phyloP scores from a whole-genome alignment of 2,113 vertebrate genomes.

The Oreochromis spilurus region DNA sequence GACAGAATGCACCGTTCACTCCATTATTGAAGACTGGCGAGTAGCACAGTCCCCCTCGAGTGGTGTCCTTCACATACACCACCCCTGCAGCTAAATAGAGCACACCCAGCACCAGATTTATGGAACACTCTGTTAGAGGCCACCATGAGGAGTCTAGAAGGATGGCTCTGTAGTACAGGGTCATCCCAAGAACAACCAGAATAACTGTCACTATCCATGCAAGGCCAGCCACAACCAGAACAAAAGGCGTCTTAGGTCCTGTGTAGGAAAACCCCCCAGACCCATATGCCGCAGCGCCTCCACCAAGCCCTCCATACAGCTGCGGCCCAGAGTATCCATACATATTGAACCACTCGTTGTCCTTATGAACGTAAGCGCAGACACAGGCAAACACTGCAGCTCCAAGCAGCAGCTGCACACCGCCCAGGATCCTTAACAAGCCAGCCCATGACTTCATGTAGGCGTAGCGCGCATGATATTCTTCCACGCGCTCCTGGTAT shows the following conservation, averaged over 20 bases:
- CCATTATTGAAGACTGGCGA: constrained; percentile 82
- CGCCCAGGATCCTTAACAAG: constrained; percentile 83
- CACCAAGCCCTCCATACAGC: constrained; percentile 61
- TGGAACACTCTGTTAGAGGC: constrained; percentile 87
- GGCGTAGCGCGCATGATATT: constrained; percentile 80
- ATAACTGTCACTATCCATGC: constrained; percentile 86
- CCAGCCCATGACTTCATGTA: constrained; percentile 98
- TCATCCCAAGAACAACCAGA: constrained; percentile 87
- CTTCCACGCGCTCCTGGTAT: constrained; percentile 83
- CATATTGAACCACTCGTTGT: constrained; percentile 94
- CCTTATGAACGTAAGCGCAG: constrained; percentile 91
- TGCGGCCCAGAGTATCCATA: constrained; percentile 83
- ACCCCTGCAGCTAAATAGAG: constrained; percentile 82
- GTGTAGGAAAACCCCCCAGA: constrained; percentile 73
- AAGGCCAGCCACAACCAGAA: constrained; percentile 83
- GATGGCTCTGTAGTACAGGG: constrained; percentile 90
- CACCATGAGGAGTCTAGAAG: constrained; percentile 92
- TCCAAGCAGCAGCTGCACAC: constrained; percentile 83
- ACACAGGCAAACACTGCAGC: constrained; percentile 91
- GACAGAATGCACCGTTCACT: constrained; percentile 82
- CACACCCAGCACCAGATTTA: constrained; percentile 81
- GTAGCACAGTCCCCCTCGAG: constrained; percentile 86
- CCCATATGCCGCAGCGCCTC: constrained; percentile 57
- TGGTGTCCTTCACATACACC: constrained; percentile 86
- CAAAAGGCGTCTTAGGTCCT: constrained; percentile 87